Base-by-base conservation (phyloP, 2,888 invertebrate species). In the Venustoraphidia nigricollis region DNA sequence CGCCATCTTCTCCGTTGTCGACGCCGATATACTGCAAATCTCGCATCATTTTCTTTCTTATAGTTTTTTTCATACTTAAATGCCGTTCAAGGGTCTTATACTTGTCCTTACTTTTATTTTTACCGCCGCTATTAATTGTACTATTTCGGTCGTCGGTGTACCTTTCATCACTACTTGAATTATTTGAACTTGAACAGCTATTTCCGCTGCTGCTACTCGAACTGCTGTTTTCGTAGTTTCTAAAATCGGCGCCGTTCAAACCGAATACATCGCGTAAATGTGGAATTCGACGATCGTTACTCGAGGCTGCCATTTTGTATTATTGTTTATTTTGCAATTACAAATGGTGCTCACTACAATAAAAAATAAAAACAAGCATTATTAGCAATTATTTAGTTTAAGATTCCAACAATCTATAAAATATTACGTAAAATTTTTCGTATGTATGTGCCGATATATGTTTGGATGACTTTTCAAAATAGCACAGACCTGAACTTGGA, bases 41-140 rank as follows among this genome's bases (percentile, higher is more conserved):
- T 36, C 87, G 72, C 84, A 86, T 87, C 61, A 87, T 86, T 68
- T 86, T 86, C 70, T 85, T 86, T 56, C 86, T 69, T 56, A 87
- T 86, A 13, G 86, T 87, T 63, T 87, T 87, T 70, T 88, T 87
- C 87, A 87, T 87, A 62, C 86, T 86, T 58, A 88, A 73, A 65
- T 87, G 86, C 56, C 86, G 70, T 61, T 88, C 87, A 40, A 87
- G 66, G 14, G 86, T 86, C 61, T 81, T 78, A 65, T 74, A 80
- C 61, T 83, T 82, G 55, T 83, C 81, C 59, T 81, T 81, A 58
- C 77, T 76, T 56, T 71, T 70, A 60, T 74, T 76, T 47, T 57
- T 56, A 52, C 60, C 58, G 35, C 65, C 62, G 62, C 76, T 78
- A 59, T 76, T 76, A n/a, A n/a, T n/a, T 54, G 68, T 69, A 60